phyloP scores from a whole-genome alignment of 2,888 invertebrate genomes.

The Adela reaumurella region DNA sequence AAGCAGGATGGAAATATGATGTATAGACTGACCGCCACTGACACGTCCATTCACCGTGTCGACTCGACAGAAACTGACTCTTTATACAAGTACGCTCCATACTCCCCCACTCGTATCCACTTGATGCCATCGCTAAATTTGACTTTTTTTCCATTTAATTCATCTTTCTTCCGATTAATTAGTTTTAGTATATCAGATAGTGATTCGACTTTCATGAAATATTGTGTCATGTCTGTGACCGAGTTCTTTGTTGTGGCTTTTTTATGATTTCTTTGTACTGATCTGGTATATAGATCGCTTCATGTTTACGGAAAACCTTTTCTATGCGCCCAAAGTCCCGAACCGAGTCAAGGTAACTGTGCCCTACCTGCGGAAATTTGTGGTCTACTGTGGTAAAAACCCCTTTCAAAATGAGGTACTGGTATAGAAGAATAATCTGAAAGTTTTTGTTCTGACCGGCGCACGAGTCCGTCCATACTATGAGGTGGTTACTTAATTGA shows the following conservation, averaged over 20 bases:
- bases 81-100: conserved; percentile 5
- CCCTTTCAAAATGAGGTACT: conserved; percentile 10
- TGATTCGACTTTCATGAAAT: conserved; percentile 12
- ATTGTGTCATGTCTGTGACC: conserved; percentile 14
- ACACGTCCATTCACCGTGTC: no score
- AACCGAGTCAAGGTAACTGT: conserved; percentile 15
- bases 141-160: conserved; percentile 12
- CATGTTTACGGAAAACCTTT: conserved; percentile 18
- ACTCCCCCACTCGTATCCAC: conserved; percentile 16
- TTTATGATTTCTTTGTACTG: conserved; percentile 17
- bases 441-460: no score
- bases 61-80: no score
- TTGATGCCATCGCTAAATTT: conserved; percentile 16
- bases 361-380: conserved; percentile 22
- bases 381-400: conserved; percentile 18
- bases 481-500: no score
- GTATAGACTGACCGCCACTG: no score
- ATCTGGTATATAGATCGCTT: conserved; percentile 15
- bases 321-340: conserved; percentile 21
- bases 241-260: conserved; percentile 13
- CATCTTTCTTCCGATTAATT: conserved; percentile 12
- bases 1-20: no score
- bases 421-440: no score
- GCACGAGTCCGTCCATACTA: no score
- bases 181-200: conserved; percentile 9